A percentile compares a stretch with the other conserved stretches of the same genome.
phyloP scores from a whole-genome alignment of 2,797 vertebrate genomes.

The Salmo trutta region DNA sequence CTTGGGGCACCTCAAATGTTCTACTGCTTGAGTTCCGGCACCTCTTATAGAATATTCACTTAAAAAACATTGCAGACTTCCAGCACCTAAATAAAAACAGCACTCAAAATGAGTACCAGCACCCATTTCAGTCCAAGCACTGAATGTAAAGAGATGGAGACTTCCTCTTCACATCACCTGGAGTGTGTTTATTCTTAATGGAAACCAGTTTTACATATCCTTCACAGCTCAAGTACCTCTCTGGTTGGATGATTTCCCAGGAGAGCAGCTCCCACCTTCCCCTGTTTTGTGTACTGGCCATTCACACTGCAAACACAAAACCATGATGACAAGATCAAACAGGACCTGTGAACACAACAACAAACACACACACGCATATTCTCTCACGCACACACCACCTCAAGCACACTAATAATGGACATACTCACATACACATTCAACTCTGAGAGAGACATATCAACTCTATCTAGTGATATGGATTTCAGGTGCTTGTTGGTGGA shows the following conservation, averaged over 20 bases:
- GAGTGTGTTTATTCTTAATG: not conserved
- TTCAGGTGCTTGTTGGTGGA: not conserved
- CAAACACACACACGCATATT: not conserved
- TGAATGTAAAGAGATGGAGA: not conserved
- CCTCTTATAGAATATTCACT: too few relatives aligned
- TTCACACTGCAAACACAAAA: conserved; percentile 67
- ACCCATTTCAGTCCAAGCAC: not conserved
- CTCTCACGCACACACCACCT: not conserved
- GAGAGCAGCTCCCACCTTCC: conserved; percentile 83
- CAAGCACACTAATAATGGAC: not conserved
- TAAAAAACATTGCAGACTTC: too few relatives aligned
- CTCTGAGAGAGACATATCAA: not conserved
- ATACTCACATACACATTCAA: not conserved
- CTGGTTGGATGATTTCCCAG: conserved; percentile 77
- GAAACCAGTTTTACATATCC: not conserved
- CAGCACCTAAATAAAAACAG: too few relatives aligned
- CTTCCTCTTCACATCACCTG: not conserved
- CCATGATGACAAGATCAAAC: not conserved
- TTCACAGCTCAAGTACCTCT: conserved; percentile 69
- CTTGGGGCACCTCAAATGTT: too few relatives aligned
- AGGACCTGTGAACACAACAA: not conserved
- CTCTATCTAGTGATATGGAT: too few relatives aligned
- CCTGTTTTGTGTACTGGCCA: conserved; percentile 82
- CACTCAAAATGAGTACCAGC: too few relatives aligned
- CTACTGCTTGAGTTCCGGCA: too few relatives aligned